Percentiles rank a stretch among this genome's conserved stretches.
These are phyloP conservation scores for Phocoena phocoena DNA, from an alignment of 2,113 vertebrate genomes.

Conservation along the genomic window DNA sequence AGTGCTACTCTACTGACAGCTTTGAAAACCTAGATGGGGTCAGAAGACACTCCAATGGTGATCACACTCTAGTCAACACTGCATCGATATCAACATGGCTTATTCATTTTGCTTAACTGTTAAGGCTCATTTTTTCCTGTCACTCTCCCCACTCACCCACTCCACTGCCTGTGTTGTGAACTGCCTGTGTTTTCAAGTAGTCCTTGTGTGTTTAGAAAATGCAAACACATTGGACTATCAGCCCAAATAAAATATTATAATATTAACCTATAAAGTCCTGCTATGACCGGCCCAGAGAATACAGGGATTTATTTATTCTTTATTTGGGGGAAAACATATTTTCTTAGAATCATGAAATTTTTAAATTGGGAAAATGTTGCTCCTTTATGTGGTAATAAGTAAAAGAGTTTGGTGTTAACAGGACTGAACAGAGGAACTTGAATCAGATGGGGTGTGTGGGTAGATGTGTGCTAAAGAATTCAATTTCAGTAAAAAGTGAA, in stretches of 20 bases:
- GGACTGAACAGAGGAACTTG: neutral
- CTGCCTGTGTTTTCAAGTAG: neutral
- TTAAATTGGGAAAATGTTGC: neutral
- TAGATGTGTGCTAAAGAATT: neutral
- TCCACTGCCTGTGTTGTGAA: neutral
- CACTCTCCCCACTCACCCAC: neutral
- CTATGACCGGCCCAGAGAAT: neutral
- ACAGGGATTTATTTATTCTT: neutral
- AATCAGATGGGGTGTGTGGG: neutral
- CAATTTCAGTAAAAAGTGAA: neutral
- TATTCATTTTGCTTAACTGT: neutral
- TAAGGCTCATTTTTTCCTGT: neutral
- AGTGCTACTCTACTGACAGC: neutral
- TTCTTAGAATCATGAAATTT: constrained; percentile 11
- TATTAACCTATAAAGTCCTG: neutral
- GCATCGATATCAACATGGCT: neutral
- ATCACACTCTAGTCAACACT: neutral
- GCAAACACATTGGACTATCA: neutral
- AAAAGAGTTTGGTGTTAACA: neutral
- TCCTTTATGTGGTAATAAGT: neutral
- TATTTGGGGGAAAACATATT: neutral
- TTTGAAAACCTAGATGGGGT: neutral
- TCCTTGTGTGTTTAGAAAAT: neutral
- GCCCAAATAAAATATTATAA: neutral
- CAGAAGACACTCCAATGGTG: neutral